Evolutionary conservation across 1,140 invertebrate genomes (phyloP).

Genomic region (Lamellibrachia luymesi): DNA sequence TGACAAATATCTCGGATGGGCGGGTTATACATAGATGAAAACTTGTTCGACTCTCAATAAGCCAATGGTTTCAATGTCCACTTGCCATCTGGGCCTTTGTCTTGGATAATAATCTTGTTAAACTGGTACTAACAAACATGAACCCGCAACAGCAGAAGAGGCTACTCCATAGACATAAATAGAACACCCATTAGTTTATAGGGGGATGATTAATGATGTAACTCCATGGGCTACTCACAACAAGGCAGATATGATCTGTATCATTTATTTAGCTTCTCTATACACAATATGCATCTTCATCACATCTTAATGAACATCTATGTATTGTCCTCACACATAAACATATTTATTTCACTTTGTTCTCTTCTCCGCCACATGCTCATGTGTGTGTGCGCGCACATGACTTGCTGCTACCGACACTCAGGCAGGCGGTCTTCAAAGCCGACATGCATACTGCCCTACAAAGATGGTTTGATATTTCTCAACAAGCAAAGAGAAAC

Average conservation of each 20-base stretch:
- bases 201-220: too few relatives aligned
- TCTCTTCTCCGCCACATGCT: not conserved
- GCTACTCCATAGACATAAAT: too few relatives aligned
- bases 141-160: too few relatives aligned
- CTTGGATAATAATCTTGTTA: too few relatives aligned
- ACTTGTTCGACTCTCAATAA: too few relatives aligned
- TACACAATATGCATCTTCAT: not conserved
- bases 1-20: too few relatives aligned
- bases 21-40: too few relatives aligned
- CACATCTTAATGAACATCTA: not conserved
- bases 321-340: not conserved
- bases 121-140: too few relatives aligned
- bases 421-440: not conserved
- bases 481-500: not conserved
- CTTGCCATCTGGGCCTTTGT: too few relatives aligned
- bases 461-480: not conserved
- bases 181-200: too few relatives aligned
- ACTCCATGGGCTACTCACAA: not conserved
- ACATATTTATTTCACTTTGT: not conserved
- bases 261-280: constrained; percentile 5
- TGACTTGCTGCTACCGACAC: not conserved
- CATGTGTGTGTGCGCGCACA: not conserved
- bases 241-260: not conserved
- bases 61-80: too few relatives aligned
- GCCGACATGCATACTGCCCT: not conserved